Base-by-base conservation (phyloP, 2,797 vertebrate genomes). In the Eutrigla gurnardus region DNA sequence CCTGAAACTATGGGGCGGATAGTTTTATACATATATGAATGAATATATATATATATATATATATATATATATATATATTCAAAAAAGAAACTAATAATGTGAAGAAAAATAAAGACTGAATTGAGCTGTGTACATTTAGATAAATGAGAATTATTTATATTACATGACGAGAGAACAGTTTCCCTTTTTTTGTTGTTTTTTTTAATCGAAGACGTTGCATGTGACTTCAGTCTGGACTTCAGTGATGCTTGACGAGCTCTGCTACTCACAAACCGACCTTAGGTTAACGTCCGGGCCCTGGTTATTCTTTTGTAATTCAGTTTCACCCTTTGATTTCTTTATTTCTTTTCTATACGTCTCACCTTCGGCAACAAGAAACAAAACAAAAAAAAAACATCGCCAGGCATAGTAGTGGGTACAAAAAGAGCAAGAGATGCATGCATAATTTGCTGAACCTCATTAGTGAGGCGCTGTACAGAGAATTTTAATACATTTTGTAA, bases 401-500 rank as follows among this genome's bases (percentile, higher is more conserved):
- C 95, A 95, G 96, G 93, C 94, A 91, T 95, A 96, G 91, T 90
- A 96, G 95, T 96, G 96, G 95, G 94, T 92, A 93, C 94, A 96
- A 96, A 60, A 96, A 96, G 94, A 94, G 87, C 90, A 91, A 93
- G 91, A 93, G 95, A 92, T 99, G 98, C 98, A 99, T 99, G 98
- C 95, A 94, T 95, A 95, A 95, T 96, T 96, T 96, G 95, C 93
- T 78, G 89, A 97, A 93, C 96, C 96, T 97, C 96, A 93, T 95
- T 93, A 94, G 94, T 94, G 96, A 97, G 97, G 96, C 78, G 86
- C 95, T 99, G 97, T 98, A 99, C 95, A 98, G 96, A 97, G 92
- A 96, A 95, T 99, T 99, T 99, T 99, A 99, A 97, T 99, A 99
- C 97, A 97, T 99, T 99, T 99, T 99, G 97, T 99, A 98, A 99